A percentile compares a stretch with the other conserved stretches of the same genome.
Conservation (phyloP, 2,113 vertebrate species). For the Heterocephalus glaber region DNA sequence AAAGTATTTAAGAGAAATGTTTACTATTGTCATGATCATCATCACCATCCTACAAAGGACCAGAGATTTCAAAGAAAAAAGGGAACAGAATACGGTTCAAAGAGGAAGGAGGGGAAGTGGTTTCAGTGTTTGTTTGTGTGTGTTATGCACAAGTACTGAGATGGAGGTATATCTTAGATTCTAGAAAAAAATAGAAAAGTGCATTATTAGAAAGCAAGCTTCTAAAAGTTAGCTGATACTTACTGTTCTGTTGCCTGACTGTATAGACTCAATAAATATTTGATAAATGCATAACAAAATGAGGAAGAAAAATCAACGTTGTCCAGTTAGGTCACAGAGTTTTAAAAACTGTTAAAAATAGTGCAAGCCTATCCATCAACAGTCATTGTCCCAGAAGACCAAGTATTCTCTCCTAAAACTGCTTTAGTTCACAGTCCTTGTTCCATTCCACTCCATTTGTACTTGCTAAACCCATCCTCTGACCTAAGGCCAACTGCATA, state of each 20-base stretch:
- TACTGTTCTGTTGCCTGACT: not conserved
- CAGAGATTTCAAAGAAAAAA: not conserved
- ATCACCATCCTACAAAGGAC: not conserved
- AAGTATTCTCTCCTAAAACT: slow-evolving; percentile 19
- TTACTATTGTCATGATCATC: not conserved
- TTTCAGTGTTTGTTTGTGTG: not conserved
- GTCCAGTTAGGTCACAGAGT: not conserved
- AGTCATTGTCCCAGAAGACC: not conserved
- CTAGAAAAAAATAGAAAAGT: not conserved
- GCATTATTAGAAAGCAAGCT: not conserved
- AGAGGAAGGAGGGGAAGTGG: not conserved
- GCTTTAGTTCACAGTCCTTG: not conserved
- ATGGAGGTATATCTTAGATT: not conserved
- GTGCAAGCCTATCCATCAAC: not conserved
- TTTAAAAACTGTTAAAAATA: slow-evolving; percentile 43
- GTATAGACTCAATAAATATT: not conserved
- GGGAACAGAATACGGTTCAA: not conserved
- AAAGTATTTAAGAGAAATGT: not conserved
- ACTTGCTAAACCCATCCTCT: not conserved
- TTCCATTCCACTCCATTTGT: not conserved
- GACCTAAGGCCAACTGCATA: not conserved
- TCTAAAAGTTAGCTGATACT: not conserved
- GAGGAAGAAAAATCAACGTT: not conserved
- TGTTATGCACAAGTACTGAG: not conserved
- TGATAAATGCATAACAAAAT: not conserved